These are phyloP conservation scores for Microctenopoma steveboyesi DNA, from an alignment of 2,797 vertebrate genomes.

Conservation along the genomic window DNA sequence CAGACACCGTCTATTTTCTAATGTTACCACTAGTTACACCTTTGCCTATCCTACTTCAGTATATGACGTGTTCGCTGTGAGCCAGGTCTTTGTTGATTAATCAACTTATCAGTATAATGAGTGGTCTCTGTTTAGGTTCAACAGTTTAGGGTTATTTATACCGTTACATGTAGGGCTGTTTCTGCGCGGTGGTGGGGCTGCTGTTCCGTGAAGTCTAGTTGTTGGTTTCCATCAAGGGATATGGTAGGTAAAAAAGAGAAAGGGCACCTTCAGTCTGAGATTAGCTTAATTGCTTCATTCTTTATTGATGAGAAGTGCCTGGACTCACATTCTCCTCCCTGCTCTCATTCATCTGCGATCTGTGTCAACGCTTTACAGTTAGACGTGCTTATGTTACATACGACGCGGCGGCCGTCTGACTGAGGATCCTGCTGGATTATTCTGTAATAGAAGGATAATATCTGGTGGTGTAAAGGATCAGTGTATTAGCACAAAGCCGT, in stretches of 20 bases:
- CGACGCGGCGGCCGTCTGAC: constrained; percentile 29
- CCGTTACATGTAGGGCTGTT: neutral
- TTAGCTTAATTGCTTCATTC: constrained; percentile 80
- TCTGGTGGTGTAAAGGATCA: constrained; percentile 48
- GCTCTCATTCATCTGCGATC: constrained; percentile 54
- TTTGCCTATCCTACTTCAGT: neutral
- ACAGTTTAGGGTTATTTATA: neutral
- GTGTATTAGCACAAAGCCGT: constrained; percentile 27
- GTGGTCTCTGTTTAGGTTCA: neutral
- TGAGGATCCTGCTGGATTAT: constrained; percentile 61
- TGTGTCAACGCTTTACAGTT: constrained; percentile 40
- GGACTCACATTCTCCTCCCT: constrained; percentile 29
- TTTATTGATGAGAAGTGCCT: constrained; percentile 77
- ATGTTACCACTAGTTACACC: neutral
- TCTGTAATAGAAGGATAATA: constrained; percentile 58
- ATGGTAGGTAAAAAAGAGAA: constrained; percentile 59
- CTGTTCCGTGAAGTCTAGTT: constrained; percentile 44
- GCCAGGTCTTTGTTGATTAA: neutral
- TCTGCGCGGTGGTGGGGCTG: constrained; percentile 24
- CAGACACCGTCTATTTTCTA: neutral
- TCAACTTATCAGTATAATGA: neutral
- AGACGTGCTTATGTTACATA: constrained; percentile 38
- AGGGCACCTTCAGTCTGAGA: constrained; percentile 76
- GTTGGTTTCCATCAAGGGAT: constrained; percentile 53
- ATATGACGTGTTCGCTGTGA: no score